Conservation (phyloP, 2,888 invertebrate species). For the Ochropacha duplaris region DNA sequence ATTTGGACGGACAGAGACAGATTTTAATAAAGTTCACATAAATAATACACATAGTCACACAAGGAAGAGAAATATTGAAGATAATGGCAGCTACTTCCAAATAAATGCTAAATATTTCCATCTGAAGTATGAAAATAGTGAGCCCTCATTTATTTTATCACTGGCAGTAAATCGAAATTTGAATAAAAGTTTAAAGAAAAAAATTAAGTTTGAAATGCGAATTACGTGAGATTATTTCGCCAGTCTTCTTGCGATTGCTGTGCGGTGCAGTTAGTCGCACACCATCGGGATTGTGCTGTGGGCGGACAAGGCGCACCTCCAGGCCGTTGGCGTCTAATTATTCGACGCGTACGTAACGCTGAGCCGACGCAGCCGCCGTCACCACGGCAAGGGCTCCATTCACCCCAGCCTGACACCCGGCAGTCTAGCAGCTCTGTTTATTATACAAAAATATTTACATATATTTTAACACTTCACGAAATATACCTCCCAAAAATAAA, state of each 20-base stretch:
- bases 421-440: constrained; percentile 87
- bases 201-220: constrained; percentile 21
- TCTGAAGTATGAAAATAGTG: not conserved
- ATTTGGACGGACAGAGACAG: constrained; percentile 79
- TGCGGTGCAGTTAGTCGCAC: constrained; percentile 85
- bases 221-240: constrained; percentile 75
- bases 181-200: constrained; percentile 9
- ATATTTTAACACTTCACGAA: too few species aligned
- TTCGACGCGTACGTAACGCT: constrained; percentile 90
- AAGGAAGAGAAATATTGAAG: constrained; percentile 10
- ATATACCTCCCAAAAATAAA: too few species aligned
- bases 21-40: constrained; percentile 48
- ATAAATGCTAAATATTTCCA: not conserved
- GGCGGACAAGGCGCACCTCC: constrained; percentile 93
- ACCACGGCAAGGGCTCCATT: constrained; percentile 94
- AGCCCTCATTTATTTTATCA: not conserved
- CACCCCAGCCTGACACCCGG: constrained; percentile 92
- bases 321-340: constrained; percentile 89
- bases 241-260: constrained; percentile 54
- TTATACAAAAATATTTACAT: not conserved
- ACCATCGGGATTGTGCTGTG: constrained; percentile 93
- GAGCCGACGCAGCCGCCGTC: constrained; percentile 96
- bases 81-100: not conserved
- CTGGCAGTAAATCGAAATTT: constrained; percentile 1
- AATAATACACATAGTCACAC: constrained; percentile 29